Percentiles rank a stretch among this genome's conserved stretches.
Evolutionary conservation across 1,140 invertebrate genomes (phyloP).

Genomic region (Drosophila baimaii): DNA sequence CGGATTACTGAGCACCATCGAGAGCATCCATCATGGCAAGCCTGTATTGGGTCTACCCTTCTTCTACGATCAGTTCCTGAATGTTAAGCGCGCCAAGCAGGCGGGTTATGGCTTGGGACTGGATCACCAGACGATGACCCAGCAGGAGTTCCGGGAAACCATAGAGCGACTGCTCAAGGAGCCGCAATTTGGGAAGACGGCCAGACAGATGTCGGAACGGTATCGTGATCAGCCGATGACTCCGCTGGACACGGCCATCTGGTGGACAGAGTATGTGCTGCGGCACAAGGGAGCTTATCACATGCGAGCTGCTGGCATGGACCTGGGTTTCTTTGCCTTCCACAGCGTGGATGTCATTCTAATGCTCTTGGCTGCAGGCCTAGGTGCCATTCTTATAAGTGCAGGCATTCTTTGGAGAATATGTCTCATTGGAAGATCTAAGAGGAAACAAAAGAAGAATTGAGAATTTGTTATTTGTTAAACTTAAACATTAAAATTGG

Average conservation of each 20-base stretch:
- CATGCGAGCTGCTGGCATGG: slow-evolving; percentile 67
- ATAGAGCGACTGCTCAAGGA: slow-evolving; percentile 81
- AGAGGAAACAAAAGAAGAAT: background rate
- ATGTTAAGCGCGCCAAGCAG: slow-evolving; percentile 85
- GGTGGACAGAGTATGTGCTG: slow-evolving; percentile 89
- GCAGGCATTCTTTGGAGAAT: slow-evolving; percentile 7
- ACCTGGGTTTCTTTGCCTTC: slow-evolving; percentile 84
- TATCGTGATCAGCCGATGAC: slow-evolving; percentile 86
- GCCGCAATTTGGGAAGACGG: slow-evolving; percentile 82
- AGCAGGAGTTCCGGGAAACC: slow-evolving; percentile 64
- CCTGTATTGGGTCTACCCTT: slow-evolving; percentile 90
- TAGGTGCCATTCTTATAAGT: background rate
- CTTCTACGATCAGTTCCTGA: slow-evolving; percentile 87
- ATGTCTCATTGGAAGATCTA: background rate
- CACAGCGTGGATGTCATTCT: slow-evolving; percentile 85
- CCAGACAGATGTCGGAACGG: slow-evolving; percentile 85
- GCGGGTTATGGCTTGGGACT: slow-evolving; percentile 85
- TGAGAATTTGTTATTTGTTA: background rate
- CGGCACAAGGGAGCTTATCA: slow-evolving; percentile 84
- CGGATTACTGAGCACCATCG: slow-evolving; percentile 89
- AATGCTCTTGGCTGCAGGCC: slow-evolving; percentile 25
- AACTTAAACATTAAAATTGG: background rate
- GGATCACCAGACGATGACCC: slow-evolving; percentile 78
- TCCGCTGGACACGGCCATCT: slow-evolving; percentile 88
- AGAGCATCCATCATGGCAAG: slow-evolving; percentile 89